A percentile compares a stretch with the other conserved stretches of the same genome.
Conservation (phyloP, 2,888 invertebrate species). For the Eucera pruinosa region DNA sequence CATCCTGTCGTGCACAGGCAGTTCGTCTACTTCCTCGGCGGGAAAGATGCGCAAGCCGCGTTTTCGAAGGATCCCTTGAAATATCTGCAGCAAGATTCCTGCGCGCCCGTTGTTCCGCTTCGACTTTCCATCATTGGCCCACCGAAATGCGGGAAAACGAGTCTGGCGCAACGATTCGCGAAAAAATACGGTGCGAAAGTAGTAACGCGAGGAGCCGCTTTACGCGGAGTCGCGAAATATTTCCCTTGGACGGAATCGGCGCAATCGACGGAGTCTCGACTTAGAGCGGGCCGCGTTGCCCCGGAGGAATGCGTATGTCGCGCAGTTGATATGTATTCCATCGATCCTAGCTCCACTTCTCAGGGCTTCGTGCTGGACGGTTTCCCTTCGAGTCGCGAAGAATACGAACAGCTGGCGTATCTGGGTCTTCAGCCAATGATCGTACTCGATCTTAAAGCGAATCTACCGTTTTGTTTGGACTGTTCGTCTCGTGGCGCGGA, state of each 20-base stretch:
- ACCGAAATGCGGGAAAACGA: slow-evolving; percentile 88
- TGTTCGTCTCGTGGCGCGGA: slow-evolving; percentile 83
- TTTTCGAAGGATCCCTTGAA: slow-evolving; percentile 87
- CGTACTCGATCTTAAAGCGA: slow-evolving; percentile 85
- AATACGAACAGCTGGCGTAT: slow-evolving; percentile 85
- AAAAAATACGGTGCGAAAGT: slow-evolving; percentile 86
- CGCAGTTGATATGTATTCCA: slow-evolving; percentile 85
- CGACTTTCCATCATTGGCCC: slow-evolving; percentile 87
- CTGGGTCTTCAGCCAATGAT: slow-evolving; percentile 86
- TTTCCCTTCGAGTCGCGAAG: slow-evolving; percentile 86
- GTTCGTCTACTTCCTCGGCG: slow-evolving; percentile 87
- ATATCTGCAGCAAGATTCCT: slow-evolving; percentile 85
- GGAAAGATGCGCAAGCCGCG: slow-evolving; percentile 84
- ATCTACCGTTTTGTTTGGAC: slow-evolving; percentile 81
- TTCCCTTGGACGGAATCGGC: slow-evolving; percentile 86
- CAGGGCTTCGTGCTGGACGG: slow-evolving; percentile 88
- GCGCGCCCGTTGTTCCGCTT: slow-evolving; percentile 85
- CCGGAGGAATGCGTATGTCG: slow-evolving; percentile 85
- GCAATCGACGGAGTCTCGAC: slow-evolving; percentile 81
- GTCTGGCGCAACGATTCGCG: slow-evolving; percentile 86
- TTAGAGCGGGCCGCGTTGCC: slow-evolving; percentile 84
- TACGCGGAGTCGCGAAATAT: slow-evolving; percentile 85
- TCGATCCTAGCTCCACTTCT: slow-evolving; percentile 85
- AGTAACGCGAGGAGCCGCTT: slow-evolving; percentile 86
- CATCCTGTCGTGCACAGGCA: slow-evolving; percentile 87